Evolutionary conservation across 2,797 vertebrate genomes (phyloP).

Genomic region (Molothrus aeneus): DNA sequence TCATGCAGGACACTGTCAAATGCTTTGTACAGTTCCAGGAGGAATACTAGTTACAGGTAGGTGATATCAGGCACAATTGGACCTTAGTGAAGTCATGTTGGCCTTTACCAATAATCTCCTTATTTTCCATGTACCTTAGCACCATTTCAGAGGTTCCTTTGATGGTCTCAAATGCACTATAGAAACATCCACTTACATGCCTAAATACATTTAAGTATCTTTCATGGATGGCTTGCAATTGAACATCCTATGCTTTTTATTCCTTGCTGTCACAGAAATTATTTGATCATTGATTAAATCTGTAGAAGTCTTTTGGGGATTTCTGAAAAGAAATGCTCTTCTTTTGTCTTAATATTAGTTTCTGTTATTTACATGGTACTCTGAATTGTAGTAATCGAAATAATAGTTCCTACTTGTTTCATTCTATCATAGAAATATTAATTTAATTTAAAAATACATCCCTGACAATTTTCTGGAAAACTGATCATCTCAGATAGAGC

Average conservation of each 20-base stretch:
- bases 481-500: neutral
- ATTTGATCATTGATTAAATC: neutral
- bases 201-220: neutral
- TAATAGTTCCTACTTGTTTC: neutral
- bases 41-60: neutral
- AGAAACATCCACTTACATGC: neutral
- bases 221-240: neutral
- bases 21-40: neutral
- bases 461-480: neutral
- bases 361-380: neutral
- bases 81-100: neutral
- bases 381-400: neutral
- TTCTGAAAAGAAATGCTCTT: neutral
- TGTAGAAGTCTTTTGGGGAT: neutral
- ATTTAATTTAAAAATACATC: neutral
- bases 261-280: neutral
- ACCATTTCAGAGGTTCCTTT: neutral
- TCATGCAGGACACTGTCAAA: neutral
- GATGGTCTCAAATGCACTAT: fast-evolving
- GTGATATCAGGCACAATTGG: neutral
- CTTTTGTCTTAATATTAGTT: neutral
- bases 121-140: neutral
- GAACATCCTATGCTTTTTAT: neutral
- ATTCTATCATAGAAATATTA: neutral
- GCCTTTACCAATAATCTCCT: neutral